Base-by-base conservation (phyloP, 2,113 vertebrate species). In the Ivindomyrus marchei region DNA sequence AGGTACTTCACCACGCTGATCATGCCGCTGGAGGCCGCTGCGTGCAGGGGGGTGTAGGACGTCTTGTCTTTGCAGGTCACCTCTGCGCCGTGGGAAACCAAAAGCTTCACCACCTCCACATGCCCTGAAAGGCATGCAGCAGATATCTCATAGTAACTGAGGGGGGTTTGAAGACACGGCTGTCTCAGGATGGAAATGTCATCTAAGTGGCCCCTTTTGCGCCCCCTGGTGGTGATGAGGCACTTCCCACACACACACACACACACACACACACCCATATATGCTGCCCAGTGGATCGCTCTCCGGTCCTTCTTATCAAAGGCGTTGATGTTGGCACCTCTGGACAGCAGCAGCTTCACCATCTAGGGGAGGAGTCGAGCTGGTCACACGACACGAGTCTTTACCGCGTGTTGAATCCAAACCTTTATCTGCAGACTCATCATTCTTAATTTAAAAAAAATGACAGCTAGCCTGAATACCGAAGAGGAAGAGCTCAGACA, bases 251-350 rank as follows among this genome's bases (percentile, higher is more conserved):
- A 94, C 96, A 93, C 91, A 95, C 96, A 93, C 97, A 99, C 98
- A 93, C 7, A 15, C 91, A 94, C 96, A 93, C 91, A 95, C 96
- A 93, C 97, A 99, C 98, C 98, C 98, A 99, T 99, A 94, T 99
- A 99, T 19, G 98, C 98, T 77, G 98, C 98, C 98, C 98, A 99
- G 90, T 99, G 98, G 93, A 99, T 97, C 70, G 98, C 98, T 91
- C 98, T 96, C 31, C 98, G 96, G 93, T 99, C 98, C 94, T 99
- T 99, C 95, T 99, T 99, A 94, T 99, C 98, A 95, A 99, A 99
- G 91, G 98, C 98, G 93, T 99, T 99, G 93, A 99, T 98, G 94
- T 99, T 99, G 94, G 98, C 98, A 93, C 98, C 98, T 97, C 98
- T 97, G 90, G 98, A 99, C 92, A 99, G 95, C 50, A 99, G 94